Percentiles rank a stretch among this genome's conserved stretches.
Conservation (phyloP, 1,140 invertebrate species). For the Ceratina australensis region DNA sequence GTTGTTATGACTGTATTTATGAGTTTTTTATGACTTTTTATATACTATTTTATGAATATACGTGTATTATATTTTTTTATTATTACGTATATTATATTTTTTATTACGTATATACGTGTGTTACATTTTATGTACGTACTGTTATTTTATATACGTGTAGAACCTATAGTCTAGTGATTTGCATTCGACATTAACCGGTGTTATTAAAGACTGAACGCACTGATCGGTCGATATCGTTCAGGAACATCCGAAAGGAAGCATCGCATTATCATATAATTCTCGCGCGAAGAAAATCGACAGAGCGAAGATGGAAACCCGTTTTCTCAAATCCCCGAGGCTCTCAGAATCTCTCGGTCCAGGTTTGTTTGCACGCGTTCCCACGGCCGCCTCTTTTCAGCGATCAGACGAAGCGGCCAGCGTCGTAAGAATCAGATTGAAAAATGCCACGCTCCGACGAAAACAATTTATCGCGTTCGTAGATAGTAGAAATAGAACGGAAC, state of each 20-base stretch:
- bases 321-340: constrained; percentile 50
- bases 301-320: constrained; percentile 14
- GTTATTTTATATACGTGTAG: too few relatives aligned
- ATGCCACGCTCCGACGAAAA: constrained; percentile 59
- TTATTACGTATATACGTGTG: too few relatives aligned
- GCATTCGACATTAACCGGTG: too few relatives aligned
- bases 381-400: constrained; percentile 22
- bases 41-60: too few relatives aligned
- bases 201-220: too few relatives aligned
- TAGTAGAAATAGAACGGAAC: constrained; percentile 43
- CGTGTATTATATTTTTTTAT: too few relatives aligned
- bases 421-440: constrained; percentile 72
- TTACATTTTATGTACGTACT: too few relatives aligned
- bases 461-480: constrained; percentile 56
- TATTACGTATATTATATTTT: too few relatives aligned
- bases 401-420: constrained; percentile 42
- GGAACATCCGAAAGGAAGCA: constrained; percentile 23
- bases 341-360: constrained; percentile 46
- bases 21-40: too few relatives aligned
- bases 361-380: constrained; percentile 61
- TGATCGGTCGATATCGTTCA: neutral
- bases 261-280: constrained; percentile 49
- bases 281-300: constrained; percentile 18
- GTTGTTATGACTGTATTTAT: too few relatives aligned
- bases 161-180: too few relatives aligned